phyloP scores from a whole-genome alignment of 1,140 invertebrate species.

The Paralvinella palmiformis region DNA sequence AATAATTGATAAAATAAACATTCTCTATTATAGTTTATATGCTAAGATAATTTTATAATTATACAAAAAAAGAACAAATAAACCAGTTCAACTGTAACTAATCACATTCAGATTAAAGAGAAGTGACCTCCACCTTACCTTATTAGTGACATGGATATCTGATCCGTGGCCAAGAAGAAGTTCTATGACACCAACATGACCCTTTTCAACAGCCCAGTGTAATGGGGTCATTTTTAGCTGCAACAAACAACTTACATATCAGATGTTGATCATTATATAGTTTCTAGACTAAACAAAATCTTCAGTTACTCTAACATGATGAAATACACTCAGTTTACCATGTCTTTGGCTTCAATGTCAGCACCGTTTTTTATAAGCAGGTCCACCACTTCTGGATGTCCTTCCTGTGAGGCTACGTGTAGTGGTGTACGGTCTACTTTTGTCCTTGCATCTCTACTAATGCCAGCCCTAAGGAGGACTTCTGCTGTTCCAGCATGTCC shows the following conservation, averaged over 20 bases:
- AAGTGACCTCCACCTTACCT: slow-evolving; percentile 43
- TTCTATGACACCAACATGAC: slow-evolving; percentile 65
- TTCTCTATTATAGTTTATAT: too few species aligned
- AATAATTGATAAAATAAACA: too few species aligned
- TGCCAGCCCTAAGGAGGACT: slow-evolving; percentile 74
- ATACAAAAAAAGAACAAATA: too few species aligned
- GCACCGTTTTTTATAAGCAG: slow-evolving; percentile 71
- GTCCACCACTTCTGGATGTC: slow-evolving; percentile 70
- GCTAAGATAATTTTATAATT: too few species aligned
- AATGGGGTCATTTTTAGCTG: slow-evolving; percentile 87
- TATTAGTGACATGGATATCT: slow-evolving; percentile 62
- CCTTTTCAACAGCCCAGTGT: slow-evolving; percentile 87
- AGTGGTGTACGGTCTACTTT: slow-evolving; percentile 88
- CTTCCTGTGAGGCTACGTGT: slow-evolving; percentile 80
- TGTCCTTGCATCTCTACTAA: slow-evolving; percentile 78
- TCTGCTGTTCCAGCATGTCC: slow-evolving; percentile 77
- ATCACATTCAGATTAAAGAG: neutral
- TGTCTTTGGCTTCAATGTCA: slow-evolving; percentile 73
- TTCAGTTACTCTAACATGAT: neutral
- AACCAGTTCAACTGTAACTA: too few species aligned
- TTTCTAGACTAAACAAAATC: neutral
- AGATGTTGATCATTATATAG: neutral
- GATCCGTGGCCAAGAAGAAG: slow-evolving; percentile 68
- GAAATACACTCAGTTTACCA: slow-evolving; percentile 57
- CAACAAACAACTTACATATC: slow-evolving; percentile 7